A percentile compares a stretch with the other conserved stretches of the same genome.
phyloP scores from a whole-genome alignment of 2,113 vertebrate genomes.

The Numenius arquata region DNA sequence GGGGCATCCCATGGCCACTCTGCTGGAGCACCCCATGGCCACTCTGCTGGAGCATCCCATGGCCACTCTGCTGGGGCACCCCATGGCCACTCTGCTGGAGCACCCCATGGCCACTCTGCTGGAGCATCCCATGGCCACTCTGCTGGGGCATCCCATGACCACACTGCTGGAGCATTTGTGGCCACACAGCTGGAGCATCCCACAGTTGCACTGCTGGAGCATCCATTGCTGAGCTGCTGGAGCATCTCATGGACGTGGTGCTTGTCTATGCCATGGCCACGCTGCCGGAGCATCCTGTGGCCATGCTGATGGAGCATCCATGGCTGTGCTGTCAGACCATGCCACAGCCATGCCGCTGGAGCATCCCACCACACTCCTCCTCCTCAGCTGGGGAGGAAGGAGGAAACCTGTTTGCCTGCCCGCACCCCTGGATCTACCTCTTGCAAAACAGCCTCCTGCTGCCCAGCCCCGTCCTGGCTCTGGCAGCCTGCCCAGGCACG shows the following conservation, averaged over 20 bases:
- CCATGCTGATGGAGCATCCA: neutral
- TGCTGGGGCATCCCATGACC: neutral
- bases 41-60: neutral
- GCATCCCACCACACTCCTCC: fast-evolving
- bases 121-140: neutral
- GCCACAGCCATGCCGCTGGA: neutral
- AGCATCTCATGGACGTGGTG: neutral
- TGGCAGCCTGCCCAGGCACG: neutral
- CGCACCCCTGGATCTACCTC: no score
- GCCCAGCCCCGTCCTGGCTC: neutral
- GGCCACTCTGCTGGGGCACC: neutral
- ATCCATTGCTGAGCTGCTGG: neutral
- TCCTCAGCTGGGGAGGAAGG: neutral
- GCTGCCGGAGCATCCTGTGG: neutral
- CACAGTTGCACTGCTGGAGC: neutral
- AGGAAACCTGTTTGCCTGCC: neutral
- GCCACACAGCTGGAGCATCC: neutral
- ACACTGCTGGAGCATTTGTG: neutral
- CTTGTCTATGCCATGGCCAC: neutral
- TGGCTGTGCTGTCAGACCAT: neutral
- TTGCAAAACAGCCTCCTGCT: neutral
- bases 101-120: no score
- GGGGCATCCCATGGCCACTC: no score
- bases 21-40: no score
- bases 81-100: no score